Evolutionary conservation across 2,888 invertebrate species (phyloP), one percentile per base, ranked within the genome.

Genomic region (Margaritifera margaritifera): DNA sequence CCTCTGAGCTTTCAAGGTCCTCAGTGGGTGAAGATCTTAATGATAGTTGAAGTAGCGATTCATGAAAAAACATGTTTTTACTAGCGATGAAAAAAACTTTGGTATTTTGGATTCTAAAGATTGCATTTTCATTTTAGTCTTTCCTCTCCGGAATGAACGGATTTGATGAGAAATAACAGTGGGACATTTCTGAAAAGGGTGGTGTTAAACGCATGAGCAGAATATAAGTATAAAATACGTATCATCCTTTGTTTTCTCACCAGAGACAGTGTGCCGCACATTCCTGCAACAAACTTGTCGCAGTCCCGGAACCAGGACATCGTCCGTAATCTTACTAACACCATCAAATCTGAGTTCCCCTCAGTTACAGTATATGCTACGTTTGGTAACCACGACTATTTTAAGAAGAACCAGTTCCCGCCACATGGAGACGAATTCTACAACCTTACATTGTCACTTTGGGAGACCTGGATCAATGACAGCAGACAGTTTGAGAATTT

Each of bases 231-330:
- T 55, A 4, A 1, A 22, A 22, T 55, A 15, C 2, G 24, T 11
- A 11, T 42, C 42, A 42, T 42, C 11, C 20, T 8, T n/a, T 20
- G 5, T 27, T 20, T 27, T 59, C 27, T 25, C 25, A 68, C 5
- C 92, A 96, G 96, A 64, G 96, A 96, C 89, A 95, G 94, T 64
- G 92, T 96, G 75, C 95, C 96, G 15, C 94, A 95, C 80, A 90
- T 91, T 56, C 93, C 93, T 56, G 92, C 93, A 87, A 93, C 93
- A 75, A 92, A 93, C 68, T 91, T 94, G 78, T 92, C 92, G 78
- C 94, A 94, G 85, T 92, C 93, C 77, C 91, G 92, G 78, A 94
- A 95, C 83, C 90, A 94, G 88, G 93, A 93, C 84, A 93, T 95
- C 55, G 92, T 96, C 84, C 93, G 94, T 85, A 96, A 95, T 90